phyloP scores from a whole-genome alignment of 2,888 invertebrate species.

The Stramonita haemastoma region DNA sequence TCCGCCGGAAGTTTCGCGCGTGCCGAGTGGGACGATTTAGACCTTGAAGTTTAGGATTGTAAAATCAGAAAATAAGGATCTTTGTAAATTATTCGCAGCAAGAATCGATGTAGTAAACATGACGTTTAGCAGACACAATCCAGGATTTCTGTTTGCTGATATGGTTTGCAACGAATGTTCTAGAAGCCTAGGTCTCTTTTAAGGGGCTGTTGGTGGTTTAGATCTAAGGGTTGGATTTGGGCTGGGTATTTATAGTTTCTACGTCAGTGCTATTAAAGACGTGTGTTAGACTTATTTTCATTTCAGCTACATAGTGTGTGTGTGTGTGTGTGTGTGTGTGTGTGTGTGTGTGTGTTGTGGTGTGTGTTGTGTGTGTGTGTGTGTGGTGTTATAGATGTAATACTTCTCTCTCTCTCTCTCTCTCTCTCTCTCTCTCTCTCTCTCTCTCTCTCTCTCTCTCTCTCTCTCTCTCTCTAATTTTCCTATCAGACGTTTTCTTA shows the following conservation, averaged over 20 bases:
- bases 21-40: neutral
- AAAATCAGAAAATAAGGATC: neutral
- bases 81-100: neutral
- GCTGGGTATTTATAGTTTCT: too few relatives aligned
- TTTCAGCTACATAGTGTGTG: too few relatives aligned
- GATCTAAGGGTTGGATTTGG: too few relatives aligned
- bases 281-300: too few relatives aligned
- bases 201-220: too few relatives aligned
- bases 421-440: too few relatives aligned
- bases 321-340: too few relatives aligned
- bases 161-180: neutral
- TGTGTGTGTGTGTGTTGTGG: too few relatives aligned
- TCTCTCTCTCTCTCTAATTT: neutral
- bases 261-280: too few relatives aligned
- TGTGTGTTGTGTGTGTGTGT: too few relatives aligned
- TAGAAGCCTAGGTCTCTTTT: too few relatives aligned
- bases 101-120: neutral
- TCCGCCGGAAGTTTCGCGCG: conserved; percentile 22
- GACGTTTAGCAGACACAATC: neutral
- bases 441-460: neutral
- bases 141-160: neutral
- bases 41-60: neutral
- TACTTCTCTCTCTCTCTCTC: neutral
- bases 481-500: too few relatives aligned
- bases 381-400: neutral